These are phyloP conservation scores for Ischnura elegans DNA, from an alignment of 2,888 invertebrate species.

Conservation along the genomic window DNA sequence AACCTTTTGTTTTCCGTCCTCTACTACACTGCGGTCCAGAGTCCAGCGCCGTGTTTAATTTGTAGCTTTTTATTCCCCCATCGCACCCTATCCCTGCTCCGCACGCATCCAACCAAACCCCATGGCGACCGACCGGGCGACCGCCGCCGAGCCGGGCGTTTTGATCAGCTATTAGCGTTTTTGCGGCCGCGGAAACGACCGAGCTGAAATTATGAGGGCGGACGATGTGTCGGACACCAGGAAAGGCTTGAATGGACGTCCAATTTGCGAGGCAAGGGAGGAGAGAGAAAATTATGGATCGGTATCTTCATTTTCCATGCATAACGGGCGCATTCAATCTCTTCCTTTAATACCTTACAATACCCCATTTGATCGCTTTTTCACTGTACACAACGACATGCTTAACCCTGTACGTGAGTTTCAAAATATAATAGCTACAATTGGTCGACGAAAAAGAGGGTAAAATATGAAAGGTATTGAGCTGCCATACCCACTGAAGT, in stretches of 20 bases:
- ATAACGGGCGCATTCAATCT: not conserved
- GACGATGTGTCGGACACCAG: not conserved
- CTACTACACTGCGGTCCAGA: not conserved
- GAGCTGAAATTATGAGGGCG: not conserved
- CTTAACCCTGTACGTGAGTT: not conserved
- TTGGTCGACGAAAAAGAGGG: not conserved
- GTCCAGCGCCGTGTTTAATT: not conserved
- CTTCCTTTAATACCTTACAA: not conserved
- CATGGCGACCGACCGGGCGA: not conserved
- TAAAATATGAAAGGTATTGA: not conserved
- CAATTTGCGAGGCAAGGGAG: not conserved
- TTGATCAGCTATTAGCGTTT: not conserved
- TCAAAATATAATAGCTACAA: not conserved
- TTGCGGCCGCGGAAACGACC: not conserved
- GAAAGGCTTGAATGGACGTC: not conserved
- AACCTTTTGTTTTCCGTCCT: slow-evolving; percentile 1
- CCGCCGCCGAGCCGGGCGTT: too few relatives aligned
- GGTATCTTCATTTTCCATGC: not conserved
- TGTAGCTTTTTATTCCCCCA: not conserved
- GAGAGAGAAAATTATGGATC: not conserved
- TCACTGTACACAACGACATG: not conserved
- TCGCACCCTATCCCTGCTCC: not conserved
- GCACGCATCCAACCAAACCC: not conserved
- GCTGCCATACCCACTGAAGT: not conserved
- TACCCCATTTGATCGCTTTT: not conserved